Conservation (phyloP, 2,113 vertebrate species). For the Prinia subflava region DNA sequence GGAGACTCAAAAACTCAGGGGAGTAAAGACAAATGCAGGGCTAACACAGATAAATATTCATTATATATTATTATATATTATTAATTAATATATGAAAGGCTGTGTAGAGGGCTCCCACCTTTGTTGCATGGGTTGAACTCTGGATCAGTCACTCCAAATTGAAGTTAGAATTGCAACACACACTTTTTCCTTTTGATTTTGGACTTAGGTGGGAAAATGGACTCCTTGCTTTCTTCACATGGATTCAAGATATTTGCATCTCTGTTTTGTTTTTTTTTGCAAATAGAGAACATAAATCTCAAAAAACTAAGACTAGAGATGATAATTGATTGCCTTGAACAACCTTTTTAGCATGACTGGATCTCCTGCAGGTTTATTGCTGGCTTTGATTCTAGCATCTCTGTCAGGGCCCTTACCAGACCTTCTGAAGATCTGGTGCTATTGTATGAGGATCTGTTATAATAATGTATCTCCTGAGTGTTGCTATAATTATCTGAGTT, state of each 20-base stretch:
- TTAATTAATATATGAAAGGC: background rate
- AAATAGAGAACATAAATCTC: background rate
- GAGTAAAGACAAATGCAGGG: background rate
- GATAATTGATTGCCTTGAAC: background rate
- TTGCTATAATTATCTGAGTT: background rate
- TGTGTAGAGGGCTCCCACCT: background rate
- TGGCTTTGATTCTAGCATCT: background rate
- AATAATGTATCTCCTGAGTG: background rate
- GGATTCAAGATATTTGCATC: background rate
- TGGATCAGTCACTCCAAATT: background rate
- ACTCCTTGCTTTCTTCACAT: background rate
- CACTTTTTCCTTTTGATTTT: background rate
- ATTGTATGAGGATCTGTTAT: background rate
- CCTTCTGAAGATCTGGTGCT: background rate
- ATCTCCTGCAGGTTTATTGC: background rate
- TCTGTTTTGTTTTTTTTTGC: background rate
- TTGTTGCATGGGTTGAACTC: background rate
- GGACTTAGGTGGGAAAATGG: background rate
- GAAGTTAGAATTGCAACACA: background rate
- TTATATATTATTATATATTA: too few relatives aligned
- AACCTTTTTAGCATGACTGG: background rate
- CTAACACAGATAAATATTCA: background rate
- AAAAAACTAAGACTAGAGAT: background rate
- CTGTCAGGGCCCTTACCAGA: background rate
- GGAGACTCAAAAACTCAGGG: background rate